phyloP scores from a whole-genome alignment of 2,797 vertebrate species.

The Tragelaphus eurycerus region DNA sequence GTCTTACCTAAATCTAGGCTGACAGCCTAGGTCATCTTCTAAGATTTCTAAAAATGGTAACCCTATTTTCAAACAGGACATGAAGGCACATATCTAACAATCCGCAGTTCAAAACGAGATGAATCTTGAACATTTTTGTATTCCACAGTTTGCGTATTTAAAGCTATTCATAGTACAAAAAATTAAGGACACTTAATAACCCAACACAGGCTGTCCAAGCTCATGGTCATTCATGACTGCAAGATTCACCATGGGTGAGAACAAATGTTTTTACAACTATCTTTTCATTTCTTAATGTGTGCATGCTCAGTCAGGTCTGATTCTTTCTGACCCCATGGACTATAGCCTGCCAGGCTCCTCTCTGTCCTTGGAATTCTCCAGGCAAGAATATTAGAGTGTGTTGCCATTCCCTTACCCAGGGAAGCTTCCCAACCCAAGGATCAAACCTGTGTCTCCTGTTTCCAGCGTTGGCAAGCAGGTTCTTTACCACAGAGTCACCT shows the following conservation, averaged over 20 bases:
- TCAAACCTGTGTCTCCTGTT: neutral
- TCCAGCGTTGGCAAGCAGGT: neutral
- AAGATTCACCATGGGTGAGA: neutral
- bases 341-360: neutral
- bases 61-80: slow-evolving; percentile 17
- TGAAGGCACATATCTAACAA: neutral
- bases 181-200: neutral
- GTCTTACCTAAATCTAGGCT: neutral
- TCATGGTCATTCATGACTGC: neutral
- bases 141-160: neutral
- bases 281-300: neutral
- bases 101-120: neutral
- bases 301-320: neutral
- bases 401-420: neutral
- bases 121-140: neutral
- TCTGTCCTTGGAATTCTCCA: neutral
- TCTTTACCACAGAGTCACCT: neutral
- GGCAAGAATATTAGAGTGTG: neutral
- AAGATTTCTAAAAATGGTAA: slow-evolving; percentile 50
- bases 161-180: slow-evolving; percentile 2
- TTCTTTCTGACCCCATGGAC: neutral
- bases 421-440: neutral
- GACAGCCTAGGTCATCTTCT: neutral
- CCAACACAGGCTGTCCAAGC: neutral
- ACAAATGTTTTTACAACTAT: neutral